Evolutionary conservation across 1,140 invertebrate genomes (phyloP).

Genomic region (Periplaneta americana): DNA sequence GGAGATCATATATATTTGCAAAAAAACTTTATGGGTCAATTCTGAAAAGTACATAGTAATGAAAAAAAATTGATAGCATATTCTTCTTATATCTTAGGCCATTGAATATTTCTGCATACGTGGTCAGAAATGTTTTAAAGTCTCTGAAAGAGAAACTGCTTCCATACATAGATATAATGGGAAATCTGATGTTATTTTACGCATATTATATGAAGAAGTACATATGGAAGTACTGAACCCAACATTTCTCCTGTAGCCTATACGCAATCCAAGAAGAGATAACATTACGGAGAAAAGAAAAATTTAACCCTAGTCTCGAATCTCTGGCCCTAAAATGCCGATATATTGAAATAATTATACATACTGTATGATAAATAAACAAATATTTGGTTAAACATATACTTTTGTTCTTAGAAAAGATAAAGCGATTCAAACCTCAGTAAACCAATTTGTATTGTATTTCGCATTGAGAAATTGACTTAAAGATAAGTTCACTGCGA

Average conservation of each 20-base stretch:
- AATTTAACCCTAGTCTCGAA: not conserved
- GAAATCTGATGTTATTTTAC: not conserved
- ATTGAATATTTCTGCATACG: not conserved
- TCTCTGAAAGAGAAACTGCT: not conserved
- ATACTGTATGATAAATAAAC: not conserved
- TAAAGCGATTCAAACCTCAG: too few relatives aligned
- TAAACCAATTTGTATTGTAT: too few relatives aligned
- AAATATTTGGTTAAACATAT: not conserved
- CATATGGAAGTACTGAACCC: not conserved
- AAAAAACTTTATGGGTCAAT: not conserved
- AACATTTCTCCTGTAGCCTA: not conserved
- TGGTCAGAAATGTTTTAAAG: not conserved
- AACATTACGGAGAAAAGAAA: not conserved
- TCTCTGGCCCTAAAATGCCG: too few relatives aligned
- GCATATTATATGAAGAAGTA: not conserved
- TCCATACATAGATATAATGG: not conserved
- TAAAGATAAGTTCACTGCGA: too few relatives aligned
- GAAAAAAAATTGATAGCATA: not conserved
- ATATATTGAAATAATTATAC: not conserved
- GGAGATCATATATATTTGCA: not conserved
- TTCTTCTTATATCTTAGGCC: not conserved
- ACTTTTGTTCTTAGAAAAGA: too few relatives aligned
- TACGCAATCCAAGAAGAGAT: not conserved
- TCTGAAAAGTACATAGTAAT: not conserved
- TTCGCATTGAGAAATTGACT: too few relatives aligned